phyloP scores from a whole-genome alignment of 1,140 invertebrate genomes.

The Sesamia nonagrioides region DNA sequence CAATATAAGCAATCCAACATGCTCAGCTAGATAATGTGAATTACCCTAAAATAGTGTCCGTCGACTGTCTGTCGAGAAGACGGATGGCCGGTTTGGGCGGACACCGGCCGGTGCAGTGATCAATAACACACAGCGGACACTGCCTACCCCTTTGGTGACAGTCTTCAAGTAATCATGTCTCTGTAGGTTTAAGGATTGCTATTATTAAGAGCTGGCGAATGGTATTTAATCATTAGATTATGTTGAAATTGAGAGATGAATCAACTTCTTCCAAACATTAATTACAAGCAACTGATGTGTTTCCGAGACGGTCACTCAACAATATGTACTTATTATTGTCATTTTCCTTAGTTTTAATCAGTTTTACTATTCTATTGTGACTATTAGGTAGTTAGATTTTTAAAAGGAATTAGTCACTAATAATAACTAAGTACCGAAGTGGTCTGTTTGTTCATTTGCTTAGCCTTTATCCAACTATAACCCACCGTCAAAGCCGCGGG shows the following conservation, averaged over 20 bases:
- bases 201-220: not conserved
- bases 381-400: not conserved
- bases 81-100: constrained; percentile 19
- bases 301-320: too few relatives aligned
- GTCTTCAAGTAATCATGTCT: constrained; percentile 28
- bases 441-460: too few relatives aligned
- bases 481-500: too few relatives aligned
- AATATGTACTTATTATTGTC: too few relatives aligned
- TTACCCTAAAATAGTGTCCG: constrained; percentile 38
- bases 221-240: not conserved
- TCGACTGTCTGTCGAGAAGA: constrained; percentile 23
- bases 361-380: not conserved
- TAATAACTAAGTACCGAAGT: too few relatives aligned
- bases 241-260: constrained; percentile 19
- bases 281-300: too few relatives aligned
- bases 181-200: constrained; percentile 3
- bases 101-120: constrained; percentile 20
- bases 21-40: constrained; percentile 21
- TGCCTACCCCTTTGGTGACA: constrained; percentile 21
- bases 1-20: constrained; percentile 18
- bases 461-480: too few relatives aligned
- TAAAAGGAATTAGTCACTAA: too few relatives aligned
- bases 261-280: not conserved
- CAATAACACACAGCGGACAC: constrained; percentile 13
- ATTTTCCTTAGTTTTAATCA: not conserved